Conservation (phyloP, 2,113 vertebrate genomes). For the Ameiurus melas region DNA sequence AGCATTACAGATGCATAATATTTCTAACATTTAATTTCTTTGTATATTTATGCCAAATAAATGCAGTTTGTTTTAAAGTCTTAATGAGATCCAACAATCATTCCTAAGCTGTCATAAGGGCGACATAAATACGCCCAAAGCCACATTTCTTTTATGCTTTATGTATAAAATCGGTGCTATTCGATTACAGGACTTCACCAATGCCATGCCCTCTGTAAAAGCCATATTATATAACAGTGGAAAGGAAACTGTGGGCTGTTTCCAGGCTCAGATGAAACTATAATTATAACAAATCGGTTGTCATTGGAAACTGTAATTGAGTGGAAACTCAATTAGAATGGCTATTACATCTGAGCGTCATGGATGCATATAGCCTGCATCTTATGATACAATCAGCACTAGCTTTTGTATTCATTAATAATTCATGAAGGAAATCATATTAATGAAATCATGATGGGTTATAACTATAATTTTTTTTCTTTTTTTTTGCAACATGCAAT, state of each 20-base stretch:
- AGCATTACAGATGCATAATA: neutral
- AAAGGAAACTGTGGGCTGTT: neutral
- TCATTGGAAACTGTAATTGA: conserved; percentile 2
- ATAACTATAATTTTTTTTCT: neutral
- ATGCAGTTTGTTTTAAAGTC: neutral
- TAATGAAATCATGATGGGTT: neutral
- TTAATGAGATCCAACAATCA: neutral
- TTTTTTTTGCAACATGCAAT: neutral
- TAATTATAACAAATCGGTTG: neutral
- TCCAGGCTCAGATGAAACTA: neutral
- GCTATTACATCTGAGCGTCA: neutral
- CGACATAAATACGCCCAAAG: neutral
- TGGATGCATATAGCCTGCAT: neutral
- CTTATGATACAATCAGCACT: neutral
- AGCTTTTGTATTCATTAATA: neutral
- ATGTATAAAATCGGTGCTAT: neutral
- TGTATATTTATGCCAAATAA: neutral
- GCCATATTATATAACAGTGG: neutral
- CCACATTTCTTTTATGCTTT: neutral
- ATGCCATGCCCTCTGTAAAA: neutral
- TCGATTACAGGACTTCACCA: neutral
- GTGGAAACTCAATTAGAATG: neutral
- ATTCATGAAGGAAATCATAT: neutral
- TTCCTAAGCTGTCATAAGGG: neutral
- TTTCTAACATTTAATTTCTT: neutral